Percentiles rank a stretch among this genome's conserved stretches.
phyloP scores from a whole-genome alignment of 2,113 vertebrate genomes.

The Harpagus bidentatus region DNA sequence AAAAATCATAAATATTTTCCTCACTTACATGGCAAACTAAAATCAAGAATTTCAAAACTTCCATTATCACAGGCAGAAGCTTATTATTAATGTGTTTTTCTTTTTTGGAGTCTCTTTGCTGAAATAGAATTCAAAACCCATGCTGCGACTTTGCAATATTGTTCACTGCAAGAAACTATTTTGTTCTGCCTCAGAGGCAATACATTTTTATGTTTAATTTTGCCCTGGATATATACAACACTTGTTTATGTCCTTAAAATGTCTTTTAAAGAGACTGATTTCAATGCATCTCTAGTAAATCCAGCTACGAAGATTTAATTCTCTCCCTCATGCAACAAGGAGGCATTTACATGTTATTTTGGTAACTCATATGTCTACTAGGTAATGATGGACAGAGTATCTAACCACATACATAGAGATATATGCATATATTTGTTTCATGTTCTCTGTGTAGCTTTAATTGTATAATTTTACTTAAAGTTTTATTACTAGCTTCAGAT shows the following conservation, averaged over 20 bases:
- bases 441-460: constrained; percentile 49
- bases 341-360: constrained; percentile 45
- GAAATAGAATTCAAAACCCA: constrained; percentile 70
- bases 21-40: background rate
- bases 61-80: constrained; percentile 44
- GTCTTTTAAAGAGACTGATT: constrained; percentile 75
- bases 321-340: constrained; percentile 31
- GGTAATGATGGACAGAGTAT: background rate
- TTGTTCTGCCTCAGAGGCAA: constrained; percentile 69
- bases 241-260: constrained; percentile 75
- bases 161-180: constrained; percentile 70
- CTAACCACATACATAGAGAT: constrained; percentile 5
- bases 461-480: constrained; percentile 59
- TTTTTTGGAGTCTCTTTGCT: constrained; percentile 15
- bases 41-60: constrained; percentile 45
- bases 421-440: background rate
- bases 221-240: constrained; percentile 64
- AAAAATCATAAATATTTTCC: background rate
- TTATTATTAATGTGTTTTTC: constrained; percentile 70
- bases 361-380: constrained; percentile 12
- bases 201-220: constrained; percentile 76
- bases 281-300: constrained; percentile 65
- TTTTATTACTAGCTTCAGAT: constrained; percentile 26
- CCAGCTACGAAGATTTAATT: constrained; percentile 57
- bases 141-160: constrained; percentile 67